These are phyloP conservation scores for Orchesella cincta DNA, from an alignment of 1,140 invertebrate genomes.

Conservation along the genomic window DNA sequence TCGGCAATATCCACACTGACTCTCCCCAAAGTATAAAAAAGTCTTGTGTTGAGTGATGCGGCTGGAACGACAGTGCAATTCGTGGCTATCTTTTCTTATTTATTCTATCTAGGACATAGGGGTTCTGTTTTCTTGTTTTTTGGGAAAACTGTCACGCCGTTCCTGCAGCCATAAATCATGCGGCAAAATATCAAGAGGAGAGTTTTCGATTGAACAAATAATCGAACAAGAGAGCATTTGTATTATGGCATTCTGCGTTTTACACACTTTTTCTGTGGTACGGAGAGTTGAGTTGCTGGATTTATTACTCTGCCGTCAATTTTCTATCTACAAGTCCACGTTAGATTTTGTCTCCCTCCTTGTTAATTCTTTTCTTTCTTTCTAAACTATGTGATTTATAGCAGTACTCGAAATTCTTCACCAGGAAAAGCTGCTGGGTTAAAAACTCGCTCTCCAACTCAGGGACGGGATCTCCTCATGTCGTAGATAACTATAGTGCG, in stretches of 20 bases:
- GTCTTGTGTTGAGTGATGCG: constrained; percentile 1
- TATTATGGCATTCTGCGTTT: constrained; percentile 20
- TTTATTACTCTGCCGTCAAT: constrained; percentile 21
- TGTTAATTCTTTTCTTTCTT: too few species aligned
- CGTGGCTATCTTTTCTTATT: constrained; percentile 11
- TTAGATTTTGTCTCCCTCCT: too few species aligned
- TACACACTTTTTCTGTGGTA: constrained; percentile 13
- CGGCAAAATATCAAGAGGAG: constrained; percentile 37
- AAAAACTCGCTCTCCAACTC: too few species aligned
- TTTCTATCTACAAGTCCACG: background rate
- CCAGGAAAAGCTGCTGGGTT: too few species aligned
- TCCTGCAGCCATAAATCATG: constrained; percentile 50
- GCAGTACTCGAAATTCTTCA: too few species aligned
- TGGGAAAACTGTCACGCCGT: constrained; percentile 48
- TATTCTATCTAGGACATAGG: constrained; percentile 19
- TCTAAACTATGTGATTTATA: too few species aligned
- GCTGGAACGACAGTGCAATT: too few species aligned
- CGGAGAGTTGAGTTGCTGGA: background rate
- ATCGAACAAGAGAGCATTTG: constrained; percentile 20
- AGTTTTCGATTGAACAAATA: constrained; percentile 32
- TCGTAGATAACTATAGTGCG: too few species aligned
- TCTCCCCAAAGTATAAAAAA: too few species aligned
- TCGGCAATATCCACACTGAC: too few species aligned
- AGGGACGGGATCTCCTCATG: too few species aligned
- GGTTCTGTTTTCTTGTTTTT: constrained; percentile 35